Percentiles rank a stretch among this genome's conserved stretches.
Evolutionary conservation across 2,888 invertebrate species (phyloP).

Genomic region (Gymnocheta viridis): DNA sequence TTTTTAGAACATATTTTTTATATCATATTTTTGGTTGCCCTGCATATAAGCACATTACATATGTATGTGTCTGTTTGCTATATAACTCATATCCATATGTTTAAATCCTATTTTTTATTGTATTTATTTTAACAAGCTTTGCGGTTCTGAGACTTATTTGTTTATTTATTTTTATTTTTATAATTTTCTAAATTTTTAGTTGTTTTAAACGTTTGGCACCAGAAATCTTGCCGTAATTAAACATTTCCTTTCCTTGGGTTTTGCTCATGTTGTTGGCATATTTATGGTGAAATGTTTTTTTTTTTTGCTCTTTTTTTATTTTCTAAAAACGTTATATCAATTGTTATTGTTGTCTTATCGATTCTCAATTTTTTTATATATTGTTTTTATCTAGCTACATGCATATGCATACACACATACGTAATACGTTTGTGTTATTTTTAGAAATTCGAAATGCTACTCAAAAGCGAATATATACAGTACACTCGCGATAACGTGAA

Average conservation of each 20-base stretch:
- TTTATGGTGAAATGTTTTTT: slow-evolving; percentile 5
- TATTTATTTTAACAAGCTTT: slow-evolving; percentile 7
- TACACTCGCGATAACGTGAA: no score
- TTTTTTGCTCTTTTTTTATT: not conserved
- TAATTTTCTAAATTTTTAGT: not conserved
- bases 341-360: slow-evolving; percentile 34
- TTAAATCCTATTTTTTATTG: slow-evolving; percentile 9
- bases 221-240: slow-evolving; percentile 7
- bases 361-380: slow-evolving; percentile 23
- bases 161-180: slow-evolving; percentile 23
- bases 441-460: slow-evolving; percentile 71
- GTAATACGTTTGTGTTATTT: slow-evolving; percentile 73
- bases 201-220: slow-evolving; percentile 45
- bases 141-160: no score
- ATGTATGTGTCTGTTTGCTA: no score
- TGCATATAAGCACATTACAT: no score
- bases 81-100: no score
- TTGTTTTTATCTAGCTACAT: slow-evolving; percentile 48
- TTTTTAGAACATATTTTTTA: no score
- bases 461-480: no score
- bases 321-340: not conserved
- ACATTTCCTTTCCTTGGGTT: slow-evolving; percentile 12
- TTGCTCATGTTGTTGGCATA: not conserved
- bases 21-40: no score
- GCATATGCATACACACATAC: not conserved